phyloP scores from a whole-genome alignment of 2,797 vertebrate species.

The Vipera ursinii region DNA sequence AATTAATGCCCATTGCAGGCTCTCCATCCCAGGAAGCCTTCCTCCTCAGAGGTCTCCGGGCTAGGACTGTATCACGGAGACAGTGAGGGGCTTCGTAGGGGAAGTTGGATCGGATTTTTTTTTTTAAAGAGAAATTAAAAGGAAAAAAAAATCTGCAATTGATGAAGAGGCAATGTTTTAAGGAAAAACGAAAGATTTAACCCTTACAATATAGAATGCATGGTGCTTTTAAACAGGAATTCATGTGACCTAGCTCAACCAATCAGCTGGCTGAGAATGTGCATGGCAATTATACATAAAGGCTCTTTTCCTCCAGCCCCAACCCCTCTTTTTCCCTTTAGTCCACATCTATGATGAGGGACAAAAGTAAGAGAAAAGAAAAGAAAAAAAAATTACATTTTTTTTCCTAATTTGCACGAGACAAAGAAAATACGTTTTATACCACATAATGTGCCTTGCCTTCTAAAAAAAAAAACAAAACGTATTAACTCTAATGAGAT shows the following conservation, averaged over 20 bases:
- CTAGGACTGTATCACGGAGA: not conserved
- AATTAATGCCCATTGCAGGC: not conserved
- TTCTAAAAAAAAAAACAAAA: slow-evolving; percentile 81
- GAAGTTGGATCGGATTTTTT: slow-evolving; percentile 36
- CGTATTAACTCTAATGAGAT: slow-evolving; percentile 81
- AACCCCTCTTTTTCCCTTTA: slow-evolving; percentile 11
- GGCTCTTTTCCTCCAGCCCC: not conserved
- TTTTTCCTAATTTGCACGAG: slow-evolving; percentile 89
- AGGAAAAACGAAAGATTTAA: slow-evolving; percentile 42
- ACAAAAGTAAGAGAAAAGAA: slow-evolving; percentile 28
- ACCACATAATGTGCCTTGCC: slow-evolving; percentile 99
- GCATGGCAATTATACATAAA: slow-evolving; percentile 75
- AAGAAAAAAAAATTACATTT: slow-evolving; percentile 60
- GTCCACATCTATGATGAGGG: not conserved
- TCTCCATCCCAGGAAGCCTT: not conserved
- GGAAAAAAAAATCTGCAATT: slow-evolving; percentile 10
- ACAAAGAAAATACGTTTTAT: slow-evolving; percentile 71
- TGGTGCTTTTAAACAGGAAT: slow-evolving; percentile 79
- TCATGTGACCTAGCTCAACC: slow-evolving; percentile 72
- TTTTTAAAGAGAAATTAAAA: not conserved
- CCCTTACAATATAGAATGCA: slow-evolving; percentile 70
- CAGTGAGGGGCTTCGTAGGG: not conserved
- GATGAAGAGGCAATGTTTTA: slow-evolving; percentile 30
- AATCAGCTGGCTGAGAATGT: slow-evolving; percentile 72
- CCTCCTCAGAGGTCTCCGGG: not conserved